A percentile compares a stretch with the other conserved stretches of the same genome.
Conservation (phyloP, 2,888 invertebrate genomes). For the Lampropteryx suffumata region DNA sequence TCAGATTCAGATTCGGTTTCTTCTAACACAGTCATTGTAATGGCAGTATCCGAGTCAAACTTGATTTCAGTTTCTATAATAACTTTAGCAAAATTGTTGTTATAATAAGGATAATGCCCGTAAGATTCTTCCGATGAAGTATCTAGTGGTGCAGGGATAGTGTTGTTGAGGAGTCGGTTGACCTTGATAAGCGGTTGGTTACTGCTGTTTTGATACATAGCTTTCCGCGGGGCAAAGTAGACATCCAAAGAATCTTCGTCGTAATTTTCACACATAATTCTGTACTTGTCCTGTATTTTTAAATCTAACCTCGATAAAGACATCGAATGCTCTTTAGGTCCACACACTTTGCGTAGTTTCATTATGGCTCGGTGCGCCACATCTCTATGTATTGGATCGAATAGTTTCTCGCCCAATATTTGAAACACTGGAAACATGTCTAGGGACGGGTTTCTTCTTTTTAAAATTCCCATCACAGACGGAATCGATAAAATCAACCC, state of each 20-base stretch:
- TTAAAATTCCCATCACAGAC: conserved; percentile 83
- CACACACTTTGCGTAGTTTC: conserved; percentile 87
- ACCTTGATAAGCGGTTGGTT: conserved; percentile 63
- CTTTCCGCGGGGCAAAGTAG: conserved; percentile 69
- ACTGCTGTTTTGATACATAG: conserved; percentile 48
- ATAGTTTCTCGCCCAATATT: conserved; percentile 81
- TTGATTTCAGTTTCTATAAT: conserved; percentile 93
- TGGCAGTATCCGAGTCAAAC: conserved; percentile 90
- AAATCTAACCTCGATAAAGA: conserved; percentile 72
- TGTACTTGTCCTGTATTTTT: conserved; percentile 79
- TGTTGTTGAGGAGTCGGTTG: conserved; percentile 63
- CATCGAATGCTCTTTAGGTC: conserved; percentile 85
- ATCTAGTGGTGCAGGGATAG: conserved; percentile 59
- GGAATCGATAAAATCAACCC: conserved; percentile 86
- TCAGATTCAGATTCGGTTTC: conserved; percentile 82
- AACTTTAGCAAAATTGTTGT: conserved; percentile 83
- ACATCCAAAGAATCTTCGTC: conserved; percentile 77
- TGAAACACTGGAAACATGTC: conserved; percentile 79
- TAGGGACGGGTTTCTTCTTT: conserved; percentile 68
- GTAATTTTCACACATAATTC: conserved; percentile 66
- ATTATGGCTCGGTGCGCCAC: conserved; percentile 87
- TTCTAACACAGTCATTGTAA: conserved; percentile 93
- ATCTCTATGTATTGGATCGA: conserved; percentile 83
- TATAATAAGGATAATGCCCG: conserved; percentile 58
- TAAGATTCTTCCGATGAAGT: conserved; percentile 85